phyloP scores from a whole-genome alignment of 2,797 vertebrate genomes.

The Eulemur mongoz region DNA sequence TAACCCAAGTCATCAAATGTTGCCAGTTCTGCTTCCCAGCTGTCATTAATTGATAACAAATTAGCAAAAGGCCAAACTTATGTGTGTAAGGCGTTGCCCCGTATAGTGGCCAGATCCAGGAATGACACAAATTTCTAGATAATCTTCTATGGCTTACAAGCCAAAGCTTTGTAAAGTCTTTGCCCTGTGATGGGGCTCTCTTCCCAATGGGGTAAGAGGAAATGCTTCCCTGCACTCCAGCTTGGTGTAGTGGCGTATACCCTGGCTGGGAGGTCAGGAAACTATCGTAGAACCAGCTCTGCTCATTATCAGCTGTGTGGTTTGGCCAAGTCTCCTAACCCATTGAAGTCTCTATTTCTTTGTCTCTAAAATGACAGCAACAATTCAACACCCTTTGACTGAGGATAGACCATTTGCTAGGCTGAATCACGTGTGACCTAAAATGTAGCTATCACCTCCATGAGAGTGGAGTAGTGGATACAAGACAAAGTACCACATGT shows the following conservation, averaged over 20 bases:
- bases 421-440: background rate
- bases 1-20: slow-evolving; percentile 2
- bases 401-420: background rate
- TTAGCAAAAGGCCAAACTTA: background rate
- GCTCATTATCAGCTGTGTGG: background rate
- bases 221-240: background rate
- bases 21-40: background rate
- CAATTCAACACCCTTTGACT: background rate
- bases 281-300: background rate
- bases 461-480: background rate
- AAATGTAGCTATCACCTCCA: background rate
- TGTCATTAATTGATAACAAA: background rate
- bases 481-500: fast-evolving
- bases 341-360: background rate
- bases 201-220: background rate
- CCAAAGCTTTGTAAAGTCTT: background rate
- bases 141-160: background rate
- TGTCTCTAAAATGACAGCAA: slow-evolving; percentile 50
- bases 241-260: background rate
- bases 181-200: background rate
- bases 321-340: slow-evolving; percentile 6
- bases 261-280: background rate
- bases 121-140: background rate
- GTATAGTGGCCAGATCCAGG: background rate
- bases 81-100: fast-evolving